A percentile compares a stretch with the other conserved stretches of the same genome.
Evolutionary conservation across 2,797 vertebrate species (phyloP).

Genomic region (Tenualosa ilisha): DNA sequence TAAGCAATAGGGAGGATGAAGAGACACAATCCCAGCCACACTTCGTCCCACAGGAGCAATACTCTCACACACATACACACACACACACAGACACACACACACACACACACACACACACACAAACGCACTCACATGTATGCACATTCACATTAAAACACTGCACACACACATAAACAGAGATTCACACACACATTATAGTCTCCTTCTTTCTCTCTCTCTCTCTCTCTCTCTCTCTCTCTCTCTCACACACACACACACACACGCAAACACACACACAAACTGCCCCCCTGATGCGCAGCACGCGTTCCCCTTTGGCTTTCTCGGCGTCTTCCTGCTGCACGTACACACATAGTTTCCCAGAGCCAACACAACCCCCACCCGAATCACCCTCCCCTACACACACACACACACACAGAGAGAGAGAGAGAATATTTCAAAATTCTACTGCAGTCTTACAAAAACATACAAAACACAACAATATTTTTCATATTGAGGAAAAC

Average conservation of each 20-base stretch:
- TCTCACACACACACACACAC: conserved; percentile 35
- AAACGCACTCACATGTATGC: background rate
- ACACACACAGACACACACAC: background rate
- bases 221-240: conserved; percentile 24
- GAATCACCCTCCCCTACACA: conserved; percentile 33
- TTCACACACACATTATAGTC: background rate
- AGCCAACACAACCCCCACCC: conserved; percentile 34
- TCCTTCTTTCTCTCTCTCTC: background rate
- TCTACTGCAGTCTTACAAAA: no score
- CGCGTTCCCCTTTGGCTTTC: conserved; percentile 46
- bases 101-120: background rate
- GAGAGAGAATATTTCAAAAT: no score
- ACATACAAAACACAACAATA: no score
- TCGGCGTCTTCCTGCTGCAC: conserved; percentile 76
- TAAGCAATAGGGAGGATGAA: conserved; percentile 48
- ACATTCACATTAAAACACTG: background rate
- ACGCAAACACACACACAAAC: conserved; percentile 35
- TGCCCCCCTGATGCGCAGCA: conserved; percentile 40
- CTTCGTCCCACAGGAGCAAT: conserved; percentile 55
- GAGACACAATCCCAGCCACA: conserved; percentile 58
- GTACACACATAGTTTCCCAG: conserved; percentile 78
- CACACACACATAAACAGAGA: background rate
- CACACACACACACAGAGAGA: conserved; percentile 27
- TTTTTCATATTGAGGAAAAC: no score
- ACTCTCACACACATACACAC: background rate